phyloP scores from a whole-genome alignment of 2,113 vertebrate species.

The Chinchilla lanigera region DNA sequence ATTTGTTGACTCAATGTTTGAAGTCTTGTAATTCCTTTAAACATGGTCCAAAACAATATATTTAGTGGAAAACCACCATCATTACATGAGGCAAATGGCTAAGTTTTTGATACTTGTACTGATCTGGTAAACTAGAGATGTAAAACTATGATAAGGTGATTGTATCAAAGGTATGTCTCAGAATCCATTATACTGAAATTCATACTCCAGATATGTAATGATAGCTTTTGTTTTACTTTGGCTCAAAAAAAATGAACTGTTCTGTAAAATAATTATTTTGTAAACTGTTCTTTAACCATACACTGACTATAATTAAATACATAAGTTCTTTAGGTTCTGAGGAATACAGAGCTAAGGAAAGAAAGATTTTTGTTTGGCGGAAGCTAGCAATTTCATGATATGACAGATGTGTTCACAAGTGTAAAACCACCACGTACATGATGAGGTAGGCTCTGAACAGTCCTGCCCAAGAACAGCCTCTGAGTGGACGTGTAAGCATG shows the following conservation, averaged over 20 bases:
- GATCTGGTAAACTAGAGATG: background rate
- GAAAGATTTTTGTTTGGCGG: background rate
- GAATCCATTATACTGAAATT: background rate
- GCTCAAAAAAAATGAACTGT: background rate
- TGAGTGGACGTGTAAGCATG: background rate
- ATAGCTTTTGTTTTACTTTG: background rate
- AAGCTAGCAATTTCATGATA: background rate
- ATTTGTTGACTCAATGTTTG: background rate
- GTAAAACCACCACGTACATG: background rate
- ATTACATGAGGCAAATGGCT: background rate
- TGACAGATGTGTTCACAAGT: background rate
- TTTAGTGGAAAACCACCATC: background rate
- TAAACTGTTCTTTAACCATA: background rate
- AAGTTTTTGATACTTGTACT: background rate
- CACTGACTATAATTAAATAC: background rate
- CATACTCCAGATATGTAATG: background rate
- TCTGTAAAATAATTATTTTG: background rate
- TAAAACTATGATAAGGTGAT: background rate
- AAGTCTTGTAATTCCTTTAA: background rate
- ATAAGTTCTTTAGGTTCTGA: background rate
- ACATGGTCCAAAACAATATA: background rate
- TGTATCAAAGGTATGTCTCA: background rate
- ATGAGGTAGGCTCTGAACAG: background rate
- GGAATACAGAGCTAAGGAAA: background rate
- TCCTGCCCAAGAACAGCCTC: background rate